Evolutionary conservation across 2,888 invertebrate genomes (phyloP), one percentile per base, ranked within the genome.

Genomic region (Microctonus aethiopoides): DNA sequence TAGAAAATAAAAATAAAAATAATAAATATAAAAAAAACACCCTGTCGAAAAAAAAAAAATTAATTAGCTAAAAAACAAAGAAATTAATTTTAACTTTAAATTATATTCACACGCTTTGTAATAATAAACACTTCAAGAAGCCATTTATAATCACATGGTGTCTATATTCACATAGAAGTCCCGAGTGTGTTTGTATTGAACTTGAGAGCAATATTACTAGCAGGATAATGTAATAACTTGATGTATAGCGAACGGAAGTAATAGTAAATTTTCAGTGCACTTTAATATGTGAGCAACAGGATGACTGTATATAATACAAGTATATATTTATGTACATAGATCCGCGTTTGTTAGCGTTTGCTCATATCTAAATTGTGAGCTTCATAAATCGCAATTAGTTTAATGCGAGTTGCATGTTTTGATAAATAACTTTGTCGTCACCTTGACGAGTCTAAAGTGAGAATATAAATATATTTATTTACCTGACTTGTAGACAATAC

Each of bases 361-460:
- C 46, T 46, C 46, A 16, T 46, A 16, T 46, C 46, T 46, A 5
- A 46, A 46, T 16, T 46, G 46, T 46, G 16, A 46, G 71, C 34
- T 60, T 75, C 77, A 77, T 83, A 82, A 83, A 81, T 83, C 77
- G 77, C 79, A 82, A 81, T 83, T 81, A 82, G 77, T 81, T 77
- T 83, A 83, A 83, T 81, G 81, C 73, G 70, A 75, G 76, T 78
- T 78, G 78, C 78, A 74, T 77, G 79, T 76, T 46, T 80, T 72
- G 74, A 74, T 70, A 61, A 62, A 72, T 71, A 73, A 71, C 67
- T 54, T 24, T 54, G n/a, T 54, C 54, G 11, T 24, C 22, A 26
- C n/a, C 13, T 11, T 54, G 54, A 54, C n/a, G 54, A 54, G 26
- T 54, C 26, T 54, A 11, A 54, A 10, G 26, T 22, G 54, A 24